Conservation (phyloP, 2,113 vertebrate genomes). For the Xenotilapia longispinis region DNA sequence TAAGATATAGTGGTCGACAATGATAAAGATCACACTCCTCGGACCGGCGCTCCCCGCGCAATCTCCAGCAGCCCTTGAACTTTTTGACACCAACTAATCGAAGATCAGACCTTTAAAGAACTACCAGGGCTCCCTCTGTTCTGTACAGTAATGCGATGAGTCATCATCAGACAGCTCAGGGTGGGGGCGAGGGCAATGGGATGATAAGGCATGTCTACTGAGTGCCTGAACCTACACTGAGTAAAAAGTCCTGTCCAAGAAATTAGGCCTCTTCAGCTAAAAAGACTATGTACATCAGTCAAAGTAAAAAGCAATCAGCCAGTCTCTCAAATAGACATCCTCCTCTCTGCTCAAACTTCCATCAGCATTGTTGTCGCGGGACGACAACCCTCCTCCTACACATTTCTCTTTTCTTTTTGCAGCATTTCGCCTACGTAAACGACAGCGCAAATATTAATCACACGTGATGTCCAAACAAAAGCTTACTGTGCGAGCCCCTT, state of each 20-base stretch:
- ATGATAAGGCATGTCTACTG: conserved; percentile 65
- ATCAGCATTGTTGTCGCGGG: background rate
- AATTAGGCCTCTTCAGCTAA: conserved; percentile 46
- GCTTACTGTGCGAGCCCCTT: background rate
- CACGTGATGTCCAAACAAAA: conserved; percentile 19
- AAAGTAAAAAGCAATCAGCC: conserved; percentile 10
- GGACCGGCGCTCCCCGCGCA: conserved; percentile 1
- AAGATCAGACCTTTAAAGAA: conserved; percentile 51
- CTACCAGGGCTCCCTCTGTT: conserved; percentile 41
- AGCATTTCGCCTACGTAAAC: conserved; percentile 1
- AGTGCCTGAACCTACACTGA: conserved; percentile 49
- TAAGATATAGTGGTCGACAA: conserved; percentile 12
- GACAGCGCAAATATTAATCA: conserved; percentile 38
- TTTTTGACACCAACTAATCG: conserved; percentile 42
- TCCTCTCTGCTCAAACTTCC: conserved; percentile 3
- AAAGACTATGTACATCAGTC: conserved; percentile 35
- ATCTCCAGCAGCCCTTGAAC: conserved; percentile 68
- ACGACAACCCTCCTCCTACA: background rate
- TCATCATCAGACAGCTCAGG: conserved; percentile 39
- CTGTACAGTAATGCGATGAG: conserved; percentile 49
- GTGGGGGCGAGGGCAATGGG: background rate
- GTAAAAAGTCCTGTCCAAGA: conserved; percentile 59
- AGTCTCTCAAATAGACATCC: background rate
- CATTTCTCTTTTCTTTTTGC: background rate
- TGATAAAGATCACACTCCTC: conserved; percentile 9